Evolutionary conservation across 2,797 vertebrate genomes (phyloP).

Genomic region (Myotis myotis): DNA sequence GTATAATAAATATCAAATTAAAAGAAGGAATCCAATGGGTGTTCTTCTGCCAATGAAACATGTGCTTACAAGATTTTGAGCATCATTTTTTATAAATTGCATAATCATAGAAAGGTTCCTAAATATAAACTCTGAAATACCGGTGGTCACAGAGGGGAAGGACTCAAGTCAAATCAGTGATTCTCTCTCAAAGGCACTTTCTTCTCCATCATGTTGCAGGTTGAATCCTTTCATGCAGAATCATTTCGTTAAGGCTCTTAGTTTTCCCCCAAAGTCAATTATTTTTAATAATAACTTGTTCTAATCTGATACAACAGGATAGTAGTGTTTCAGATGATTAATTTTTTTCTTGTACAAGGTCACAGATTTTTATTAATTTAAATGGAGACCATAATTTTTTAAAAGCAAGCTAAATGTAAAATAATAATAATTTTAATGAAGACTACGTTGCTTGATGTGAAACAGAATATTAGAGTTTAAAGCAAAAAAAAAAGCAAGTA

Average conservation of each 20-base stretch:
- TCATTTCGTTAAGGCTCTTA: not conserved
- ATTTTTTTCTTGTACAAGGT: not conserved
- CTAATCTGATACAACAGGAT: conserved; percentile 47
- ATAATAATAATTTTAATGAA: conserved; percentile 38
- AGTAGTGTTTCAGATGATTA: conserved; percentile 38
- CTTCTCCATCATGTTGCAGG: not conserved
- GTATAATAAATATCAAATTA: not conserved
- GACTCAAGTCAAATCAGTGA: not conserved
- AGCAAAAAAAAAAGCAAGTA: conserved; percentile 37
- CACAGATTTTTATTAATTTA: conserved; percentile 55
- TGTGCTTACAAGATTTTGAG: not conserved
- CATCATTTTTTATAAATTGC: not conserved
- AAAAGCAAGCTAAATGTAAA: not conserved
- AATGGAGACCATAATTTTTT: not conserved
- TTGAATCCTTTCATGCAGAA: not conserved
- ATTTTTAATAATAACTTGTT: conserved; percentile 44
- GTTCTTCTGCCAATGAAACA: not conserved
- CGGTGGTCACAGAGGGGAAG: not conserved
- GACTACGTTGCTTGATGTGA: conserved; percentile 16
- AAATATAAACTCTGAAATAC: not conserved
- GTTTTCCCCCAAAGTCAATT: conserved; percentile 45
- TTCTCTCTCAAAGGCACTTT: not conserved
- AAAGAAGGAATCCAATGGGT: not conserved
- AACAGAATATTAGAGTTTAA: not conserved
- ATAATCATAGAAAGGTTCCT: not conserved